These are phyloP conservation scores for Tridacna gigas DNA, from an alignment of 2,888 invertebrate genomes.

Conservation along the genomic window DNA sequence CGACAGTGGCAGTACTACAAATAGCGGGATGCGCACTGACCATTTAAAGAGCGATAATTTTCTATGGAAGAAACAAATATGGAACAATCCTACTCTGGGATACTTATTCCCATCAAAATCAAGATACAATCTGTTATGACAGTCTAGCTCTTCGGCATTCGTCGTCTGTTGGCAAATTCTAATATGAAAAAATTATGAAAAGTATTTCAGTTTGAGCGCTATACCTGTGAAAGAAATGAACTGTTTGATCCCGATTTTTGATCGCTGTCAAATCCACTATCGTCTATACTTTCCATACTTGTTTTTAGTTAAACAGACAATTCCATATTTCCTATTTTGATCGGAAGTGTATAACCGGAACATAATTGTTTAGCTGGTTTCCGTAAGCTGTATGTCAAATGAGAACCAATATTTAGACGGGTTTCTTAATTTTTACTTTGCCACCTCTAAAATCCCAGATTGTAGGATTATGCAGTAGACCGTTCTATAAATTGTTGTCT, in stretches of 20 bases:
- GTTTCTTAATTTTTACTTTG: not conserved
- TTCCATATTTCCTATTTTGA: not conserved
- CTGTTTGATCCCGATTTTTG: constrained; percentile 70
- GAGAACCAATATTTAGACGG: constrained; percentile 7
- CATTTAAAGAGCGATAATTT: too few species aligned
- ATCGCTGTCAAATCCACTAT: constrained; percentile 83
- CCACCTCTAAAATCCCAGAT: too few species aligned
- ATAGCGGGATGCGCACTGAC: too few species aligned
- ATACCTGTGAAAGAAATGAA: constrained; percentile 51
- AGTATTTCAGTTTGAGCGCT: not conserved
- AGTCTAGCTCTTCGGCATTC: too few species aligned
- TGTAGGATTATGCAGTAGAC: not conserved
- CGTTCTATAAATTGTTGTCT: constrained; percentile 57
- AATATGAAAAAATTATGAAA: too few species aligned
- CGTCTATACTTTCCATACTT: constrained; percentile 80
- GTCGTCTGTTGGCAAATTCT: too few species aligned
- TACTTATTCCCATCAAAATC: too few species aligned
- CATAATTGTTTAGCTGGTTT: not conserved
- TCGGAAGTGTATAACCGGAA: constrained; percentile 4
- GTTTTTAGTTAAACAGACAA: not conserved
- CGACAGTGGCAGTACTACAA: too few species aligned
- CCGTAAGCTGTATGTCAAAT: not conserved
- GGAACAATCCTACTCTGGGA: too few species aligned
- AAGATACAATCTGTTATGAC: too few species aligned
- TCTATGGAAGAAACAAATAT: too few species aligned